Percentiles rank a stretch among this genome's conserved stretches.
phyloP scores from a whole-genome alignment of 2,888 invertebrate genomes.

The Drosophila merina region DNA sequence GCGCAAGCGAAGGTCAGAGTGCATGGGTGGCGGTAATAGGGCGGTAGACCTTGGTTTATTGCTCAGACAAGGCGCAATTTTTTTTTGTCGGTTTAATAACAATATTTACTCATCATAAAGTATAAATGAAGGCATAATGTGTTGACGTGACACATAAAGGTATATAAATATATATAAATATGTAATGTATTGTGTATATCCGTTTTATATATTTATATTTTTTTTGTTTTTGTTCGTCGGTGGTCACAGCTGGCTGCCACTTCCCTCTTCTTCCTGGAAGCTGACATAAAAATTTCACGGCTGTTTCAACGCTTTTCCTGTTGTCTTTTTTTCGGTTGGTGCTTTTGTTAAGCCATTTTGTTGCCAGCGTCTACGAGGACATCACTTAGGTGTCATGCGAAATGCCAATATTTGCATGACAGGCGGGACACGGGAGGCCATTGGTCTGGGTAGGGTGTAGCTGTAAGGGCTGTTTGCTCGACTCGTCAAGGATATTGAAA shows the following conservation, averaged over 20 bases:
- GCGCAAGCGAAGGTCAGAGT: slow-evolving; percentile 30
- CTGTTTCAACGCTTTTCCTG: slow-evolving; percentile 42
- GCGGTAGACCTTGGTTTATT: slow-evolving; percentile 36
- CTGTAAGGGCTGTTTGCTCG: slow-evolving; percentile 19
- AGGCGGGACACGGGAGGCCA: background rate
- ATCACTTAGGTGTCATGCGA: slow-evolving; percentile 47
- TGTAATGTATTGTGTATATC: slow-evolving; percentile 7
- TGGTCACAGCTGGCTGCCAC: slow-evolving; percentile 40
- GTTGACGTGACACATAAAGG: slow-evolving; percentile 38
- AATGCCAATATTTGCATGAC: slow-evolving; percentile 47
- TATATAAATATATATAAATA: slow-evolving; percentile 1
- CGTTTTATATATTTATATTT: slow-evolving; percentile 10
- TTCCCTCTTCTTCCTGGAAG: slow-evolving; percentile 7
- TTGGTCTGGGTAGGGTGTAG: background rate
- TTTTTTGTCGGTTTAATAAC: slow-evolving; percentile 59
- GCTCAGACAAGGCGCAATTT: slow-evolving; percentile 49
- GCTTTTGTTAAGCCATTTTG: slow-evolving; percentile 26
- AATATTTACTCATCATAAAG: slow-evolving; percentile 65
- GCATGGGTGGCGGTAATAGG: background rate
- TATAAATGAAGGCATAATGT: slow-evolving; percentile 63
- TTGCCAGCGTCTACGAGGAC: slow-evolving; percentile 38
- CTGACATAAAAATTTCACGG: slow-evolving; percentile 41
- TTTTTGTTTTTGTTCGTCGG: slow-evolving; percentile 3
- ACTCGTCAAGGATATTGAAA: slow-evolving; percentile 43
- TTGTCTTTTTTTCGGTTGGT: slow-evolving; percentile 20